Evolutionary conservation across 2,797 vertebrate species (phyloP), one percentile per base, ranked within the genome.

Genomic region (Spinibarbus caldwelli): DNA sequence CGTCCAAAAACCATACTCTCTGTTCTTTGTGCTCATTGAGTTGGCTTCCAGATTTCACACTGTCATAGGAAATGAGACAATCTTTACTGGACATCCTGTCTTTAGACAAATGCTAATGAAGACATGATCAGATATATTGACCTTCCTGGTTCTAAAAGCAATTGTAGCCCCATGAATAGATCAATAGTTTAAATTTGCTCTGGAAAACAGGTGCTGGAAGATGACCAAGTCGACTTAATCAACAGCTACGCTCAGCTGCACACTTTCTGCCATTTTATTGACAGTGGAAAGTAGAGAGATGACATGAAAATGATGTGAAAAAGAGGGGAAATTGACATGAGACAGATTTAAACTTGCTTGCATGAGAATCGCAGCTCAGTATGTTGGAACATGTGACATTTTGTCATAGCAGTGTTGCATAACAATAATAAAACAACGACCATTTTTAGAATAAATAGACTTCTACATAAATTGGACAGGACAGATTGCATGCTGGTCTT

Each of bases 51-150:
- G 31, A 75, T 75, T n/a, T 34, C 23, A 36, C 19, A 38, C 71
- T 73, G 26, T 21, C 15, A 23, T 57, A 26, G 23, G n/a, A 26
- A 59, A 26, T 23, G 5, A 23, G 36, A 34, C 10, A 23, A 12
- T 68, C 52, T 38, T 57, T 59, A 41, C 17, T 36, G 19, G 3
- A 34, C 29, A 14, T 36, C 47, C 72, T 52, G 8, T 36, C 23
- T 17, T 38, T 19, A 10, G 52, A 26, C 34, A 57, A 52, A 57
- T 78, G 75, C 14, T 78, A 78, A 41, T 41, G 29, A 75, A 36
- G 47, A 76, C 31, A 8, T 31, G 36, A 78, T 59, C 23, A 6
- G 75, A 78, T 59, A 59, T 59, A 78, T 78, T 19, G 75, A 78
- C 36, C 23, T 41, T 19, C 2, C 52, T 78, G 34, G 1, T 59